Conservation (phyloP, 2,888 invertebrate genomes). For the Apodemia duryi region DNA sequence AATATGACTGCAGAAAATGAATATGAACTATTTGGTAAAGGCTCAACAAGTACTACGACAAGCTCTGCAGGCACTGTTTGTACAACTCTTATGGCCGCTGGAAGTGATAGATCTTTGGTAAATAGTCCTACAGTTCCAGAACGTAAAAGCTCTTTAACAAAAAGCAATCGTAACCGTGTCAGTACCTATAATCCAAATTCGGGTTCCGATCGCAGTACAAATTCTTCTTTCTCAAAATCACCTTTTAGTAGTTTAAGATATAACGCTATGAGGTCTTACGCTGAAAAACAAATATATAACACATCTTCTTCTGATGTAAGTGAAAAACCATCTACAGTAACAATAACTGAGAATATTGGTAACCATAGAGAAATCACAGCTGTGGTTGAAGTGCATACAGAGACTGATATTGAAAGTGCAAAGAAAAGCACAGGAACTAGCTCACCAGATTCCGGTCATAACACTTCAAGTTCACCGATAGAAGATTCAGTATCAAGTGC, state of each 20-base stretch:
- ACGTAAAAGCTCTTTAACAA: conserved; percentile 86
- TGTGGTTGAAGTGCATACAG: conserved; percentile 78
- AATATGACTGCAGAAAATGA: conserved; percentile 90
- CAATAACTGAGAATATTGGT: conserved; percentile 63
- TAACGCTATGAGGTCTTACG: conserved; percentile 53
- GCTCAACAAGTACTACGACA: conserved; percentile 93
- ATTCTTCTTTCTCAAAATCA: conserved; percentile 61
- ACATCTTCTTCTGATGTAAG: conserved; percentile 61
- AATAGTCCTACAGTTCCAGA: conserved; percentile 89
- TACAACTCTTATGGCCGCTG: conserved; percentile 86
- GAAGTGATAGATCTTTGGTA: conserved; percentile 80
- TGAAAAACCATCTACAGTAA: conserved; percentile 54
- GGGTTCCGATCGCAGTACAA: conserved; percentile 77
- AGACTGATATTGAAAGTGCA: conserved; percentile 64
- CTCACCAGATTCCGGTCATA: conserved; percentile 89
- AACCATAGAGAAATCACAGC: conserved; percentile 77
- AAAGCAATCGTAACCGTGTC: conserved; percentile 76
- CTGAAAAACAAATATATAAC: conserved; percentile 56
- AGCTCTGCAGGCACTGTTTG: conserved; percentile 95
- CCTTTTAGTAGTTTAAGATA: conserved; percentile 63
- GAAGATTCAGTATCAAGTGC: conserved; percentile 86
- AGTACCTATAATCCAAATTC: conserved; percentile 62
- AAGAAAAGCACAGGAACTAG: conserved; percentile 83
- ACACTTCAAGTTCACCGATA: conserved; percentile 88
- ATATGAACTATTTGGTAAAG: conserved; percentile 94